Evolutionary conservation across 2,797 vertebrate genomes (phyloP), one percentile per base, ranked within the genome.

Genomic region (Euphonia xanthogaster): DNA sequence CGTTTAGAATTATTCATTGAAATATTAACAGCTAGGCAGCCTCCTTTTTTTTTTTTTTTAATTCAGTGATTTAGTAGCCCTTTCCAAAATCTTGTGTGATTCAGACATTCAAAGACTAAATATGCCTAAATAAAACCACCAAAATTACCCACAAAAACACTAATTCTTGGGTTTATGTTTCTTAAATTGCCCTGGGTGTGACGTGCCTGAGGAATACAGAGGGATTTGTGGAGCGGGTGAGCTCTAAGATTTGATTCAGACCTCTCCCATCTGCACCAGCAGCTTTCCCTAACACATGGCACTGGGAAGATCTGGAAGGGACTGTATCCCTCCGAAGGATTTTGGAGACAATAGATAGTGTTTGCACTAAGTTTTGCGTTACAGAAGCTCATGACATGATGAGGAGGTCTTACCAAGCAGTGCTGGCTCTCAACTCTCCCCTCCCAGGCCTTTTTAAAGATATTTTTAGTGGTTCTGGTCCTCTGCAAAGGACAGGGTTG

Each of bases 1-100:
- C 65, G 78, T 33, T 58, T 51, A 60, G 79, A 95, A 96, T 93
- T 82, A 86, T 63, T 92, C 57, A 71, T 93, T 90, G 81, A 88
- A 94, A 86, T 81, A 90, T 95, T 95, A 94, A 79, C 81, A 72
- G 77, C 94, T 57, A 82, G 77, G 74, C 61, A 78, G 63, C 57
- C 25, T 53, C 14, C 14, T 24, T 51, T 58, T 37, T 47, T 40
- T 48, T 37, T 42, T 76, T 54, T 65, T 30, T 44, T 2, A 5
- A 61, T 33, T 73, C 44, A 51, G 11, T 53, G 53, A 78, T 86
- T 81, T 85, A 80, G 51, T 83, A 84, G 33, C 47, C 76, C 65
- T 89, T 81, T 81, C 73, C 70, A 90, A 84, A 90, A 66, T 62
- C 27, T 28, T 14, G 60, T 63, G 63, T 86, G 78, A 92, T 94